Percentiles rank a stretch among this genome's conserved stretches.
Evolutionary conservation across 2,888 invertebrate species (phyloP).

Genomic region (Tiphia femorata): DNA sequence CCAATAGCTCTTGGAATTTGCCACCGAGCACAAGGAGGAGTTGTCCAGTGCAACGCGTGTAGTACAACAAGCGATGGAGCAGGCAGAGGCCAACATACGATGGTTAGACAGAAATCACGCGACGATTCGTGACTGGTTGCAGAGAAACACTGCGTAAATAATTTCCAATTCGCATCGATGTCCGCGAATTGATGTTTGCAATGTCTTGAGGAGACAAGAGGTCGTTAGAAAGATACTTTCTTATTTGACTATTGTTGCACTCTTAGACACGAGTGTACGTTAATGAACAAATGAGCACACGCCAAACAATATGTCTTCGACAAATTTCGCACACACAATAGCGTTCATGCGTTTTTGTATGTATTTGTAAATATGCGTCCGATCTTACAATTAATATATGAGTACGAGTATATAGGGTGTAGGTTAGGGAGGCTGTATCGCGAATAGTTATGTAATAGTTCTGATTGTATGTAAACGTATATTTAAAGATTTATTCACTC

Average conservation of each 20-base stretch:
- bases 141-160: constrained; percentile 52
- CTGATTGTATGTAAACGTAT: no score
- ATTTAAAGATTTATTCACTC: no score
- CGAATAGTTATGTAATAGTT: no score
- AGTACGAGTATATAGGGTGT: constrained; percentile 13
- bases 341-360: constrained; percentile 48
- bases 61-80: constrained; percentile 84
- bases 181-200: no score
- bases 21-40: constrained; percentile 75
- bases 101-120: constrained; percentile 86
- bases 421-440: no score
- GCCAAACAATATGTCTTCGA: no score
- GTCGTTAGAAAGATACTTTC: no score
- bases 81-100: constrained; percentile 83
- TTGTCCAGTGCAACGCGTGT: constrained; percentile 78
- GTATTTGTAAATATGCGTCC: constrained; percentile 54
- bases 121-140: constrained; percentile 82
- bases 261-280: no score
- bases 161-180: no score
- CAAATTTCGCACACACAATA: not conserved
- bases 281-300: no score
- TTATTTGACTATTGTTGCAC: no score
- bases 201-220: no score
- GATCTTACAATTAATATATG: constrained; percentile 38
- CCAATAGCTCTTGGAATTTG: constrained; percentile 77